Evolutionary conservation across 1,140 invertebrate species (phyloP).

Genomic region (Drosophila jambulina): DNA sequence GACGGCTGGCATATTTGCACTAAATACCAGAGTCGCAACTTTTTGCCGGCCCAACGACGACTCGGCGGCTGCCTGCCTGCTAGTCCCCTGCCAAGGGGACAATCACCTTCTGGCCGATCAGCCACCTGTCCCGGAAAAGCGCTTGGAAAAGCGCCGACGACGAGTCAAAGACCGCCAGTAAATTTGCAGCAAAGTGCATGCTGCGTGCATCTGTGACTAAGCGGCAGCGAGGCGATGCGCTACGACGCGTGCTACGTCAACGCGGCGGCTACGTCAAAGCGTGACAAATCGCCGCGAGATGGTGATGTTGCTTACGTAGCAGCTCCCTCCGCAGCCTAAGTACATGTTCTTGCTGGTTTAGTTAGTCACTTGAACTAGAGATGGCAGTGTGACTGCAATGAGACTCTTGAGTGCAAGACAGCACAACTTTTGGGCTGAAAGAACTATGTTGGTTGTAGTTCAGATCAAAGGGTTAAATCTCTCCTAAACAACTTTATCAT

Average conservation of each 20-base stretch:
- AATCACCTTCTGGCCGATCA: slow-evolving; percentile 60
- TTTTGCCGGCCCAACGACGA: slow-evolving; percentile 39
- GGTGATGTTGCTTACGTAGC: slow-evolving; percentile 24
- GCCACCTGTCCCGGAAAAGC: slow-evolving; percentile 55
- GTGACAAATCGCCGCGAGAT: slow-evolving; percentile 68
- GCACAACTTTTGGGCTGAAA: neutral
- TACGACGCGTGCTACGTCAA: slow-evolving; percentile 47
- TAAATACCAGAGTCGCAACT: slow-evolving; percentile 60
- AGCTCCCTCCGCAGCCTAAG: neutral
- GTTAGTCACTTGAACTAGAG: slow-evolving; percentile 38
- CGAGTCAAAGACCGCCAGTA: slow-evolving; percentile 69
- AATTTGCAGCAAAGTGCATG: slow-evolving; percentile 22
- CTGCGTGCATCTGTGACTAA: slow-evolving; percentile 32
- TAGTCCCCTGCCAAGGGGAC: slow-evolving; percentile 45
- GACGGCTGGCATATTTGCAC: slow-evolving; percentile 46
- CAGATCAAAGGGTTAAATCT: neutral
- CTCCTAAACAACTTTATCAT: neutral
- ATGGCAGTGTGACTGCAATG: neutral
- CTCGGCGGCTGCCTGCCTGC: slow-evolving; percentile 10
- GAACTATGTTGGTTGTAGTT: neutral
- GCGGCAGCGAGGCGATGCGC: slow-evolving; percentile 9
- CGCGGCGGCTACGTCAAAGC: slow-evolving; percentile 59
- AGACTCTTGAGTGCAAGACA: neutral
- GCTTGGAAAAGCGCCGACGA: slow-evolving; percentile 11
- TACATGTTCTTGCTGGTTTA: slow-evolving; percentile 21